A percentile compares a stretch with the other conserved stretches of the same genome.
phyloP scores from a whole-genome alignment of 2,888 invertebrate species.

The Aricia artaxerxes region DNA sequence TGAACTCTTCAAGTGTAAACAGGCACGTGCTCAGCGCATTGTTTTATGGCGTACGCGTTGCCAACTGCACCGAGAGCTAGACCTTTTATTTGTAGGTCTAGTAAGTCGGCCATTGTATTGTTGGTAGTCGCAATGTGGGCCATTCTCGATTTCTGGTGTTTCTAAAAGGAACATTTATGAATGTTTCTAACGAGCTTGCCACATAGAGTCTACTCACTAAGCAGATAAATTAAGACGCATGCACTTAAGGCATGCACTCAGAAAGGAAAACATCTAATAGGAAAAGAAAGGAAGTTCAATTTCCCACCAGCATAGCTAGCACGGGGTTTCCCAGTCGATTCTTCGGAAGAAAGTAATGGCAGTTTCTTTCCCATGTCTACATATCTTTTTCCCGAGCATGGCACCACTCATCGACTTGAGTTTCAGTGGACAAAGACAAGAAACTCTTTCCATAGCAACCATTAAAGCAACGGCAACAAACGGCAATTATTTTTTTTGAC shows the following conservation, averaged over 20 bases:
- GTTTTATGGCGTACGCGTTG: conserved; percentile 68
- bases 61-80: conserved; percentile 52
- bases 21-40: conserved; percentile 78
- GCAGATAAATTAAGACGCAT: not conserved
- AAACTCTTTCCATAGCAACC: too few relatives aligned
- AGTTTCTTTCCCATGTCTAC: too few relatives aligned
- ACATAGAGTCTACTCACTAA: not conserved
- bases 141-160: not conserved
- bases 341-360: too few relatives aligned
- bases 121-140: conserved; percentile 7
- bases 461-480: too few relatives aligned
- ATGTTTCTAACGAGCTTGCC: not conserved
- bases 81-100: conserved; percentile 31
- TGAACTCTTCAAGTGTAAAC: conserved; percentile 78
- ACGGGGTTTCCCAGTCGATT: too few relatives aligned
- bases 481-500: too few relatives aligned
- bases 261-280: too few relatives aligned
- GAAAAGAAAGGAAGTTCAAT: not conserved
- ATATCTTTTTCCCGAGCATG: too few relatives aligned
- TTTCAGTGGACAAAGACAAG: too few relatives aligned
- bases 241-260: too few relatives aligned
- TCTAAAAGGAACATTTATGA: not conserved
- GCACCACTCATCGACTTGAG: too few relatives aligned
- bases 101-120: conserved; percentile 34
- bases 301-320: not conserved